Evolutionary conservation across 2,113 vertebrate species (phyloP), one percentile per base, ranked within the genome.

Genomic region (Gymnogyps californianus): DNA sequence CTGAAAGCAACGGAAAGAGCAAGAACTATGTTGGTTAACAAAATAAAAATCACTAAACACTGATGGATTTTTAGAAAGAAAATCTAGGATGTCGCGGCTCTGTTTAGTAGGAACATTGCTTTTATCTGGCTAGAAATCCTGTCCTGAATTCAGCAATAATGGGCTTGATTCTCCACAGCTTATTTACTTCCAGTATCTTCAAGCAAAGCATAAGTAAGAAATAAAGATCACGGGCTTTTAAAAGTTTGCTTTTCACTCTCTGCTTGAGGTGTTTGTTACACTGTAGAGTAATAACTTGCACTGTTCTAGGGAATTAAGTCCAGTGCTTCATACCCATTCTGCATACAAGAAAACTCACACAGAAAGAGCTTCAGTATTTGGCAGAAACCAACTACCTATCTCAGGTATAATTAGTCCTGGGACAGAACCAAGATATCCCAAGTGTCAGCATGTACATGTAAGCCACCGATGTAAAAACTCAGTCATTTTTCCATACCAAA

Each of bases 361-460:
- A 87, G 25, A 75, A 67, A 64, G 20, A 76, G 8, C 9, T 44
- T 61, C 28, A 1, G 7, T 47, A n/a, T 67, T 83, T 66, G 13
- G 21, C 57, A 94, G 83, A 92, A 90, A 16, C 3, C 42, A 81
- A 19, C 72, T 54, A 38, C 24, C 26, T 78, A 7, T 49, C 74
- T 71, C n/a, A 28, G 11, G 32, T n/a, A 36, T 29, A 54, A 52
- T 25, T 49, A 77, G 25, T 13, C 46, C 47, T 90, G 46, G 9
- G 13, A 59, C 11, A 92, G 11, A 95, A 55, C 7, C 21, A 80
- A 74, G 29, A 32, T 31, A 81, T 28, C 16, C 16, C 42, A 79
- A 74, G 16, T 51, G 7, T 42, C 71, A 44, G 11, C 0, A 0
- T 1, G 1, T 52, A 55, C 7, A 79, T 83, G 77, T 77, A 69